These are phyloP conservation scores for Nephrotoma guestfalica DNA, from an alignment of 2,888 invertebrate genomes.

Conservation along the genomic window DNA sequence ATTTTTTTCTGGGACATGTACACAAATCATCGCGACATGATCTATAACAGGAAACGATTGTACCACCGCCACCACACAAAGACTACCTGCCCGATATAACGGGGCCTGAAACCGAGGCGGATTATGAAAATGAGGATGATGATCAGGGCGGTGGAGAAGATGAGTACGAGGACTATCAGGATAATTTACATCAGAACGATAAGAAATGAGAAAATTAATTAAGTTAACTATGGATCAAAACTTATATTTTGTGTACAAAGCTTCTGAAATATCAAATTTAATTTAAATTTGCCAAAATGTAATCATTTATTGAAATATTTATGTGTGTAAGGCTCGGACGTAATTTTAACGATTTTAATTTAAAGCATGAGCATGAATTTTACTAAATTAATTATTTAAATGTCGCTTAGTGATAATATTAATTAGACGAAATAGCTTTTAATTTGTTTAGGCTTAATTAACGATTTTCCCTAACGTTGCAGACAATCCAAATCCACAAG, in stretches of 20 bases:
- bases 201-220: slow-evolving; percentile 11
- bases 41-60: slow-evolving; percentile 28
- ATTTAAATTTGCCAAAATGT: not conserved
- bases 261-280: not conserved
- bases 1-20: not conserved
- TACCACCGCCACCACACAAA: slow-evolving; percentile 37
- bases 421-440: no score
- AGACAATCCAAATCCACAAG: no score
- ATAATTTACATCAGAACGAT: slow-evolving; percentile 31
- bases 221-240: not conserved
- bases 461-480: no score
- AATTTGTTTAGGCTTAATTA: no score
- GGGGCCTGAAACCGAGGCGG: slow-evolving; percentile 40
- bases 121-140: slow-evolving; percentile 37
- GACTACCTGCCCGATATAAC: slow-evolving; percentile 43
- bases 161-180: slow-evolving; percentile 44
- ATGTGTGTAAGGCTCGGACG: not conserved
- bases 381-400: not conserved
- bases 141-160: slow-evolving; percentile 45
- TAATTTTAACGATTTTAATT: not conserved
- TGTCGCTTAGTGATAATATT: no score
- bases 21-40: slow-evolving; percentile 10
- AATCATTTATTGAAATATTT: not conserved
- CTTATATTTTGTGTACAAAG: slow-evolving; percentile 1
- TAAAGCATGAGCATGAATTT: not conserved